Evolutionary conservation across 1,140 invertebrate species (phyloP), one percentile per base, ranked within the genome.

Genomic region (Drosophila lacteicornis): DNA sequence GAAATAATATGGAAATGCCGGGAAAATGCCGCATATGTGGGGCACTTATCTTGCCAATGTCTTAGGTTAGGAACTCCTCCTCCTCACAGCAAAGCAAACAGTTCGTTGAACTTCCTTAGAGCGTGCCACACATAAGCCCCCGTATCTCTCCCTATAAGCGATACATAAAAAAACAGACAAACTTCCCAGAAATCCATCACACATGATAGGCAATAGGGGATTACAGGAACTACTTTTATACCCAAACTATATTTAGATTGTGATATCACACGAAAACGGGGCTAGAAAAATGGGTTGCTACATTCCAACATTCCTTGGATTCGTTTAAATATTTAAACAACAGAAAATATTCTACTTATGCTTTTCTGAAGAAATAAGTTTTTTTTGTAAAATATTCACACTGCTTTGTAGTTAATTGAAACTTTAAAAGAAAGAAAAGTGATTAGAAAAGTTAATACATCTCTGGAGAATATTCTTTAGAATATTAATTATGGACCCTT

Each of bases 91-190:
- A 73, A 76, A 46, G 63, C 61, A 88, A 88, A 88, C 68, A 88
- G 84, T 88, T 88, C 84, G 78, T 84, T 88, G 84, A 88, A 88
- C 84, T 80, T 78, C 61, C 74, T 69, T 84, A 71, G 85, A 83
- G 79, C 80, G 84, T 90, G 85, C 85, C 84, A 85, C 25, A 43
- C 33, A 47, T 36, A 47, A 56, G 53, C 53, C 69, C 42, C 33
- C 55, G 27, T 75, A 68, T 68, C 36, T 38, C 36, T 13, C 36
- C 12, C 70, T 73, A 60, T 22, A 2, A 4, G 11, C 19, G 36
- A 55, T 40, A 55, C 33, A 55, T 19, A 38, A 19, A 19, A 53
- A 55, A 40, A 40, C 5, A 56, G 47, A 69, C 27, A 58, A 69
- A 76, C 60, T 82, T 85, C 79, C 58, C 49, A 59, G 73, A 71